These are phyloP conservation scores for Lycopodina hypogea DNA, from an alignment of 37 sponge, comb jelly and placozoan species.

Conservation along the genomic window DNA sequence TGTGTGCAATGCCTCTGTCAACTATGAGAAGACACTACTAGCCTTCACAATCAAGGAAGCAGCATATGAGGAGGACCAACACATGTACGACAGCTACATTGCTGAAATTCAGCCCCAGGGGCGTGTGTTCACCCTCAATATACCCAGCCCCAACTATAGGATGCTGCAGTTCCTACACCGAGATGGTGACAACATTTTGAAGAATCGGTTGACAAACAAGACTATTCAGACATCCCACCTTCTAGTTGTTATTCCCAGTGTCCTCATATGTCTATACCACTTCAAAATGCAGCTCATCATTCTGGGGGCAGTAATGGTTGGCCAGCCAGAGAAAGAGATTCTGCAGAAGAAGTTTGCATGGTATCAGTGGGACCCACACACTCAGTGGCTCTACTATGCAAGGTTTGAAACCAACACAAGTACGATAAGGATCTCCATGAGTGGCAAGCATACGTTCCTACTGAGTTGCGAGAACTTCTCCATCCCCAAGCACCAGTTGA, in stretches of 20 bases:
- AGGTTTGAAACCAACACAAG: constrained; percentile 28
- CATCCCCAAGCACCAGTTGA: not conserved
- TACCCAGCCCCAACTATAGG: constrained; percentile 28
- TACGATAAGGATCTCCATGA: not conserved
- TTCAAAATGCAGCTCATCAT: constrained; percentile 17
- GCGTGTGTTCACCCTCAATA: constrained; percentile 39
- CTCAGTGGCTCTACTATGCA: constrained; percentile 66
- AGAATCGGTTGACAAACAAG: constrained; percentile 3
- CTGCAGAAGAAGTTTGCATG: constrained; percentile 37
- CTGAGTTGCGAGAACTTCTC: constrained; percentile 39
- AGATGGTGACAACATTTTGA: not conserved
- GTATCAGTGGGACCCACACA: constrained; percentile 72
- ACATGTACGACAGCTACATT: constrained; percentile 27
- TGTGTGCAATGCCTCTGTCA: constrained; percentile 42
- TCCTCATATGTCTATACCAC: constrained; percentile 36
- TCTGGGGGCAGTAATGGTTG: constrained; percentile 1
- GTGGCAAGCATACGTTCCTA: constrained; percentile 19
- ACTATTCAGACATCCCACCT: constrained; percentile 23
- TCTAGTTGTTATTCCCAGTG: constrained; percentile 40
- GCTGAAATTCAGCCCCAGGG: constrained; percentile 56
- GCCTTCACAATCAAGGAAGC: constrained; percentile 50
- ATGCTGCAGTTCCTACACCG: constrained; percentile 44
- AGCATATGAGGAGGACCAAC: not conserved
- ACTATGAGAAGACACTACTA: constrained; percentile 29
- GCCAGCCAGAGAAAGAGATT: constrained; percentile 30